Conservation (phyloP, 2,113 vertebrate species). For the Tenrec ecaudatus region DNA sequence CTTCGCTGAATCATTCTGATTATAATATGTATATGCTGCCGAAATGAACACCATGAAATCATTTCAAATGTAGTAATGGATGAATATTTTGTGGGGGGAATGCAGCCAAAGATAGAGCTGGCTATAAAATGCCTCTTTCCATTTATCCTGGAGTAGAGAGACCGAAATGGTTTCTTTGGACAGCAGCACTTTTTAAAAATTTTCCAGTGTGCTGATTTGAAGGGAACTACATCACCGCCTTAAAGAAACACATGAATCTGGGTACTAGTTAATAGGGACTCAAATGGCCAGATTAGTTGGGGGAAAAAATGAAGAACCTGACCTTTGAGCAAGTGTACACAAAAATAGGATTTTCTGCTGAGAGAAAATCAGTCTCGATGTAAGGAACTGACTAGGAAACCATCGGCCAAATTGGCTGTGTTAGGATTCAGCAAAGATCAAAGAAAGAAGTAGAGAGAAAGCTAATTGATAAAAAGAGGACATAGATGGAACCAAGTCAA, state of each 20-base stretch:
- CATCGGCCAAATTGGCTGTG: neutral
- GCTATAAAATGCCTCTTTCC: slow-evolving; percentile 15
- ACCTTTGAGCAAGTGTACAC: neutral
- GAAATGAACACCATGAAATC: slow-evolving; percentile 13
- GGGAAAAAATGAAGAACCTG: neutral
- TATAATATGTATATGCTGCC: slow-evolving; percentile 25
- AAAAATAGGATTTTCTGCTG: neutral
- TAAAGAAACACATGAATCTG: neutral
- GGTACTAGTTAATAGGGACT: neutral
- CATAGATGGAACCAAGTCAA: neutral
- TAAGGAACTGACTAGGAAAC: neutral
- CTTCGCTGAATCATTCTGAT: neutral
- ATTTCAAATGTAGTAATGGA: slow-evolving; percentile 58
- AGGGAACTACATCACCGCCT: neutral
- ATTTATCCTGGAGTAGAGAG: neutral
- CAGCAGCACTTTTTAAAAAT: neutral
- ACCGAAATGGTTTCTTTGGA: neutral
- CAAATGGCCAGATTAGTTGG: neutral
- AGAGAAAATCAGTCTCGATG: neutral
- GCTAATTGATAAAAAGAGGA: neutral
- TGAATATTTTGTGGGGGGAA: neutral
- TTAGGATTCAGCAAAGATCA: neutral
- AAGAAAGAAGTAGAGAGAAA: neutral
- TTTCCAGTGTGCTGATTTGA: neutral
- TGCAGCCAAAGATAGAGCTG: neutral